Base-by-base conservation (phyloP, 2,113 vertebrate genomes). In the Engraulis encrasicolus region DNA sequence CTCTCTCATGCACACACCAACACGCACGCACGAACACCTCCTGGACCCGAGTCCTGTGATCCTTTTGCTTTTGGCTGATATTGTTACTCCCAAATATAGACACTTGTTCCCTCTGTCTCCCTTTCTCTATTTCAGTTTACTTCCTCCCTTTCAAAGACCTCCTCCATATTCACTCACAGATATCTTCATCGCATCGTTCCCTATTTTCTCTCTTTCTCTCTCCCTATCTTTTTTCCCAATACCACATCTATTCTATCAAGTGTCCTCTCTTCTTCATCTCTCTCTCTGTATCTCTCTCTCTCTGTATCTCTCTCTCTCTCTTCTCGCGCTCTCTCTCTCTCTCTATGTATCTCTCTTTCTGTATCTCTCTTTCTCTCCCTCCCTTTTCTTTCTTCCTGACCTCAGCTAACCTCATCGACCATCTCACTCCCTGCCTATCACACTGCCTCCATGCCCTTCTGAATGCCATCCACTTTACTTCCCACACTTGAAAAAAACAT, bases 401-500 rank as follows among this genome's bases (percentile, higher is more conserved):
- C 58, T n/a, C 58, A 66, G n/a, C 2, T 23, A 23, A 23, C 27
- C 58, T 66, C 58, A 27, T 71, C 17, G 2, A 54, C 52, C 1
- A 20, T 54, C 19, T 18, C 17, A 20, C 52, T 71, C 11, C 23
- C 23, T 71, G 23, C 27, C n/a, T 31, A 14, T 71, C 11, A 0
- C 12, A 17, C 1, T 2, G 27, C 31, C 61, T 34, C 61, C 31
- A 27, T 74, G 66, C 15, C 27, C 66, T 5, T 15, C 27, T 74
- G 27, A 40, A 38, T 81, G 49, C 78, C 20, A 78, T 36, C 23
- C 19, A n/a, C n/a, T n/a, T n/a, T n/a, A n/a, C n/a, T n/a, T n/a
- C 78, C 85, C 78, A 83, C 49, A 80, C 71, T n/a, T n/a, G 71
- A 80, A 79, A 50, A 38, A 31, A 6, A 74, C 6, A 34, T 6